Evolutionary conservation across 2,113 vertebrate genomes (phyloP).

Genomic region (Addax nasomaculatus): DNA sequence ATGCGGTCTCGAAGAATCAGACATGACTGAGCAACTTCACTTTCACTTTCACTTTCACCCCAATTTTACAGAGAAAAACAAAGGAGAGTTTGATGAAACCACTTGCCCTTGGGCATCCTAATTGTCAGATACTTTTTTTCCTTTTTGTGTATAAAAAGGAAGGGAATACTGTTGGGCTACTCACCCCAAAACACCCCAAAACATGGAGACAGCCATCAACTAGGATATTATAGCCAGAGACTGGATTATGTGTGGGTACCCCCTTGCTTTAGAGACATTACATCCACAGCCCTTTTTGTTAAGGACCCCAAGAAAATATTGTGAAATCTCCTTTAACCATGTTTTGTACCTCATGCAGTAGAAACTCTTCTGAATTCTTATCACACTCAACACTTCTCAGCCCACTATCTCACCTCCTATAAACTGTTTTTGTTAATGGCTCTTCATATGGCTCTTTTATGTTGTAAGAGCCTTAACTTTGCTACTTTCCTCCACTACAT

Average conservation of each 20-base stretch:
- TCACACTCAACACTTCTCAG: neutral
- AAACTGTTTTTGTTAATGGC: neutral
- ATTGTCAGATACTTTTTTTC: neutral
- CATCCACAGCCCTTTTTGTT: fast-evolving
- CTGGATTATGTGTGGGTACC: neutral
- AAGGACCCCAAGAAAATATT: neutral
- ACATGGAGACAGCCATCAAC: neutral
- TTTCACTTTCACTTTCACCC: too few relatives aligned
- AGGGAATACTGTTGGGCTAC: neutral
- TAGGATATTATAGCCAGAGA: neutral
- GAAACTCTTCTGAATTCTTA: neutral
- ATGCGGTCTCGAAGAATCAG: too few relatives aligned
- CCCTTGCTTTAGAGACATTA: neutral
- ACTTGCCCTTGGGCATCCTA: neutral
- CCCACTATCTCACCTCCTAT: neutral
- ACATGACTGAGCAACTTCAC: too few relatives aligned
- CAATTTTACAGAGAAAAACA: neutral
- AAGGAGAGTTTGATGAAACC: neutral
- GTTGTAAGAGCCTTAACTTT: neutral
- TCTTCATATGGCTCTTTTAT: neutral
- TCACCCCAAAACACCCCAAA: neutral
- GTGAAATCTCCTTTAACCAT: neutral
- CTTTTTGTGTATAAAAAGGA: neutral
- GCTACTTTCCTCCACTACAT: neutral
- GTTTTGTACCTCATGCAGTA: neutral